A percentile compares a stretch with the other conserved stretches of the same genome.
phyloP scores from a whole-genome alignment of 2,797 vertebrate species.

The Spinus olivaceus region DNA sequence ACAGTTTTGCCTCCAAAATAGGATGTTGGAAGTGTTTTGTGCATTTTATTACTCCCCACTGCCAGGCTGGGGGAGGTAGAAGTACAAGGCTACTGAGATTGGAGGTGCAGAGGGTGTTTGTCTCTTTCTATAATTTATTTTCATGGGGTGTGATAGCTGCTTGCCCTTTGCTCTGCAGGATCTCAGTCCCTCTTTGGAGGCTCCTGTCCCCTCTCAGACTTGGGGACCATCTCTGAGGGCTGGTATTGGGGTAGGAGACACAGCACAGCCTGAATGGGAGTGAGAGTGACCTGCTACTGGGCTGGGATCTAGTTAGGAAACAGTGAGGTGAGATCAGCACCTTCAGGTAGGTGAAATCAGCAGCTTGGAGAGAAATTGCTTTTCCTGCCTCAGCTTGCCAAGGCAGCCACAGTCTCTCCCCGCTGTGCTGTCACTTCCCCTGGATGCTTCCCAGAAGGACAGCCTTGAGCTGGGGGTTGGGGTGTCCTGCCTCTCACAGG shows the following conservation, averaged over 20 bases:
- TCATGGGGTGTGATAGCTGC: not conserved
- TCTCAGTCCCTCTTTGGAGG: not conserved
- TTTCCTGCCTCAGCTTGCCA: not conserved
- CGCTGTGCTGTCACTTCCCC: accelerated
- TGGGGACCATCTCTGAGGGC: not conserved
- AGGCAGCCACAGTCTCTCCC: not conserved
- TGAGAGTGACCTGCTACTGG: accelerated
- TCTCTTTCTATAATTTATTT: not conserved
- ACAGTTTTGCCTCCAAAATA: not conserved
- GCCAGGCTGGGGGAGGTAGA: not conserved
- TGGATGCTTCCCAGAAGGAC: not conserved
- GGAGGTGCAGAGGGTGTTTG: not conserved
- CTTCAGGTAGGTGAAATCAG: not conserved
- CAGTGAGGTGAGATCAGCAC: not conserved
- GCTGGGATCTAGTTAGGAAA: not conserved
- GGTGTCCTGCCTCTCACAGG: not conserved
- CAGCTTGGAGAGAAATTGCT: not conserved
- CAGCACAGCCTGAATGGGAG: accelerated
- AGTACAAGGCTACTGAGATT: accelerated
- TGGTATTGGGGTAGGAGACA: not conserved
- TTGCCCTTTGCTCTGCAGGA: not conserved
- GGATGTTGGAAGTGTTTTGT: not conserved
- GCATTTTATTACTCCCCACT: not conserved
- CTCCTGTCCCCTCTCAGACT: not conserved
- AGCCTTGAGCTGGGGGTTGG: accelerated